Base-by-base conservation (phyloP, 2,797 vertebrate genomes). In the Menidia menidia region DNA sequence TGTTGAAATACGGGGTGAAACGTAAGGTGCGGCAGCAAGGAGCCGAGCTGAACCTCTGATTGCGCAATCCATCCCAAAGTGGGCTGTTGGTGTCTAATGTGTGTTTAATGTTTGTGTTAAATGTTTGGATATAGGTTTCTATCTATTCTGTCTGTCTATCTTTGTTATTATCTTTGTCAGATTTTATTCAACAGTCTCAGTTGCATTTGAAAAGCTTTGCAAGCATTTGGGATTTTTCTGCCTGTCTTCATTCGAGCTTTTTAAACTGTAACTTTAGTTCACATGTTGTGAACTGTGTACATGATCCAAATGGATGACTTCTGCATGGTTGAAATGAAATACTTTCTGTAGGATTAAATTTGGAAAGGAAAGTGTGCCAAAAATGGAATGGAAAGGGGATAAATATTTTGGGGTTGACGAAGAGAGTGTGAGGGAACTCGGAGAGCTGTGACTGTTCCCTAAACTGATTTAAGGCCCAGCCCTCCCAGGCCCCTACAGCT, bases 381-480 rank as follows among this genome's bases (percentile, higher is more conserved):
- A 69, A 53, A 48, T 41, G 41, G 10, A 78, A 55, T 48, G 50
- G 60, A 74, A 62, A 76, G n/a, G 39, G 62, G 57, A 73, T 74
- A 64, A 71, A 80, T 86, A 80, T 84, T 73, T 86, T 68, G 75
- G 62, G 76, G 70, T 58, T 82, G 72, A 69, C 60, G 70, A 73
- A 81, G 65, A 73, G 52, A 68, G 71, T 77, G 77, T 73, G 71
- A 67, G 67, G 63, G 41, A 68, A 77, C 87, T 87, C 66, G 76
- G 75, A 75, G 85, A 90, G 75, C 84, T 90, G 87, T 92, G 91
- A 91, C 88, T 93, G 89, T 91, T 92, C 80, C 78, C 82, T 92
- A 91, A 93, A 93, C 85, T 92, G 91, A 92, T 93, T 93, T 92
- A 77, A 82, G 80, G 79, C 84, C 86, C 90, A 81, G 89, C 87